phyloP scores from a whole-genome alignment of 2,113 vertebrate genomes.

The Tonatia bakeri region DNA sequence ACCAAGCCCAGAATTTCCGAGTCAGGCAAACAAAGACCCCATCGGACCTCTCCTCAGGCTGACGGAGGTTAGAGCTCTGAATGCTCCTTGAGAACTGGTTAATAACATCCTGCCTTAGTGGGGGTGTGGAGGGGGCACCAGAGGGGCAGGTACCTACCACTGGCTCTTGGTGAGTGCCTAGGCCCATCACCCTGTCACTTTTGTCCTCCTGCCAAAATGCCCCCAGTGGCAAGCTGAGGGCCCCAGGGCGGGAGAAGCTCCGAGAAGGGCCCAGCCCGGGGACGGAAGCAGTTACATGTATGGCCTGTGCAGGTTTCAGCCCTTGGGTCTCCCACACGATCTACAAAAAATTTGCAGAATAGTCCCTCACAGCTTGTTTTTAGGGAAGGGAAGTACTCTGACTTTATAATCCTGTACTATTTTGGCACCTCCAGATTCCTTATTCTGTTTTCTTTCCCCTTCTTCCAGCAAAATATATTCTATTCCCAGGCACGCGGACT shows the following conservation, averaged over 20 bases:
- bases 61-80: not conserved
- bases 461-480: not conserved
- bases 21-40: constrained; percentile 34
- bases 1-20: constrained; percentile 12
- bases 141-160: not conserved
- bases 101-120: constrained; percentile 35
- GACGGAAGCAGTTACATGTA: not conserved
- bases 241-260: fast-evolving
- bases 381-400: not conserved
- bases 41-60: not conserved
- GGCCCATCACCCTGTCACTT: not conserved
- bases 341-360: not conserved
- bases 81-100: not conserved
- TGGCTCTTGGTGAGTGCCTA: not conserved
- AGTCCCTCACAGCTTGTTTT: not conserved
- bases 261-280: not conserved
- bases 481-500: fast-evolving
- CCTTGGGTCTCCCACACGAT: not conserved
- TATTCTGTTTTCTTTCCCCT: not conserved
- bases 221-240: not conserved
- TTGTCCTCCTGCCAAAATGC: not conserved
- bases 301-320: not conserved
- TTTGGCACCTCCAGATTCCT: not conserved
- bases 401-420: not conserved
- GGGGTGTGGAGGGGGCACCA: not conserved